These are phyloP conservation scores for Papilio machaon DNA, from an alignment of 1,140 invertebrate genomes.

Conservation along the genomic window DNA sequence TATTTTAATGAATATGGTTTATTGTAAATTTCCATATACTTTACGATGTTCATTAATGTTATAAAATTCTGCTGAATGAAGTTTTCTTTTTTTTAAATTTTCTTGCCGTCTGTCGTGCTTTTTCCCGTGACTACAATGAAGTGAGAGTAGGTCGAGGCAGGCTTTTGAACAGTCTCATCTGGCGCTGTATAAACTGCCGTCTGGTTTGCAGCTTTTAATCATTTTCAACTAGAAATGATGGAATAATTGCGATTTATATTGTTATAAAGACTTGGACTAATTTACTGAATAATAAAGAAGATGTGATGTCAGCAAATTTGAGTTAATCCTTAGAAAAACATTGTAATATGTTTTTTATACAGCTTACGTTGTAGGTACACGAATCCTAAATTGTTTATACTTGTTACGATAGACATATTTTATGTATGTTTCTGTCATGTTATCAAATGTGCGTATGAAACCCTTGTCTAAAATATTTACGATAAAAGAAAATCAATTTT, in stretches of 20 bases:
- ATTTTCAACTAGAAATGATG: constrained; percentile 18
- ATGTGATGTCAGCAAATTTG: neutral
- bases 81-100: constrained; percentile 41
- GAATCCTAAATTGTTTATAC: neutral
- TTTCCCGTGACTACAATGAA: constrained; percentile 44
- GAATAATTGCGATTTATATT: constrained; percentile 12
- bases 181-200: constrained; percentile 35
- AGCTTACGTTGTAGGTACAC: no score
- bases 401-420: neutral
- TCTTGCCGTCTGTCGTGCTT: constrained; percentile 42
- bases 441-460: neutral
- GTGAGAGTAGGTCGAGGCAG: constrained; percentile 42
- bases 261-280: neutral
- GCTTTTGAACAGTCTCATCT: constrained; percentile 39
- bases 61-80: neutral
- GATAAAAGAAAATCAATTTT: neutral
- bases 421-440: neutral
- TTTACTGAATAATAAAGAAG: neutral
- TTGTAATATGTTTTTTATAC: neutral
- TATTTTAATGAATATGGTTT: neutral
- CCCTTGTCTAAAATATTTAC: neutral
- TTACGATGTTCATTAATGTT: neutral
- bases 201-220: constrained; percentile 35
- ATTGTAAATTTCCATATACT: neutral
- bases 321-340: neutral